phyloP scores from a whole-genome alignment of 2,113 vertebrate genomes.

The Podiceps cristatus region DNA sequence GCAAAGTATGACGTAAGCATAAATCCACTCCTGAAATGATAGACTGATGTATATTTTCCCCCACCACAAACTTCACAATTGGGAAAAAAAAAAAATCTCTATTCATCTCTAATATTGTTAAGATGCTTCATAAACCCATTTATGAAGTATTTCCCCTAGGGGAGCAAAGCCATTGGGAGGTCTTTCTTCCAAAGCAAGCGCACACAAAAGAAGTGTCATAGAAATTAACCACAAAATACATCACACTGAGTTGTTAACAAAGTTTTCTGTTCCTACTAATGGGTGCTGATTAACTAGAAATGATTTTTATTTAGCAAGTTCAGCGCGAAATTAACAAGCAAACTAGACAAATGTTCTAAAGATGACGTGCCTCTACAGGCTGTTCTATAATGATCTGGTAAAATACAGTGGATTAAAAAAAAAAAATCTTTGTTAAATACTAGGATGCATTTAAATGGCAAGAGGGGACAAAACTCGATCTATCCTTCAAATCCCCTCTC shows the following conservation, averaged over 20 bases:
- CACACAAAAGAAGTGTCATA: background rate
- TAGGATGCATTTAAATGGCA: background rate
- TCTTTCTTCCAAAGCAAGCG: background rate
- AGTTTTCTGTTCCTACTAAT: background rate
- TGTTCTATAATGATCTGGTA: background rate
- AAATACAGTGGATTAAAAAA: background rate
- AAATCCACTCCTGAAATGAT: background rate
- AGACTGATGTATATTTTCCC: fast-evolving
- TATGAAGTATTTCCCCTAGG: background rate
- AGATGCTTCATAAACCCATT: background rate
- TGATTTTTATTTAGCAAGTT: background rate
- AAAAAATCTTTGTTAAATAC: background rate
- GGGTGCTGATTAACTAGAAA: background rate
- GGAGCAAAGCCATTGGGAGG: background rate
- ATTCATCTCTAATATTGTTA: background rate
- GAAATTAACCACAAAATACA: background rate
- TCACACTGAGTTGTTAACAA: background rate
- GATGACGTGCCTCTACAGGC: background rate
- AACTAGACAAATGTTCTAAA: background rate
- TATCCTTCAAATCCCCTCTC: background rate
- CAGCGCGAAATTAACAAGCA: background rate
- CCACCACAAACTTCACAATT: background rate
- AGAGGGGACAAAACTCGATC: background rate
- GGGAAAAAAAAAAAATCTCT: background rate
- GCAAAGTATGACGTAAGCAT: background rate